Conservation (phyloP, 2,888 invertebrate genomes). For the Lamellibrachia columna region DNA sequence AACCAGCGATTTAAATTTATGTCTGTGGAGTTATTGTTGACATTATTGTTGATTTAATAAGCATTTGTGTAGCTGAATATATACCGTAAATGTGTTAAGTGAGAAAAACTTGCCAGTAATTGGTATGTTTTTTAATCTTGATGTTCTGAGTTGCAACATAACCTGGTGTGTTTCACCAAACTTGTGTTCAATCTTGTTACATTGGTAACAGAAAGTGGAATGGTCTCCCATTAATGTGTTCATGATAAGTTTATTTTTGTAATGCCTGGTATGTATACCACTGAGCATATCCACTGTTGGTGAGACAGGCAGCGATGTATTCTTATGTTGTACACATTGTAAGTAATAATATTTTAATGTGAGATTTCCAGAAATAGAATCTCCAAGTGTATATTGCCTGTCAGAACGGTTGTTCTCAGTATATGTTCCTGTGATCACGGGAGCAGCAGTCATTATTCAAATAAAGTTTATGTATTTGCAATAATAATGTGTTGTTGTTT, state of each 20-base stretch:
- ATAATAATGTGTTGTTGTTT: too few relatives aligned
- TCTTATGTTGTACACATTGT: too few relatives aligned
- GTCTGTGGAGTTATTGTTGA: neutral
- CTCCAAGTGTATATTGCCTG: too few relatives aligned
- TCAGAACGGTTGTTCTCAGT: too few relatives aligned
- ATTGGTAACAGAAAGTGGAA: neutral
- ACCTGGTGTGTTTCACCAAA: neutral
- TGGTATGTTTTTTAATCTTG: neutral
- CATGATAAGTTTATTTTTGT: neutral
- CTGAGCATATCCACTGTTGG: neutral
- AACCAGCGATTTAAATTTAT: neutral
- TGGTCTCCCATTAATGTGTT: neutral
- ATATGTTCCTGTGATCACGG: too few relatives aligned
- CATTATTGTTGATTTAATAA: neutral
- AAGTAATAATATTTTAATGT: too few relatives aligned
- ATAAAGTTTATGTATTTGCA: too few relatives aligned
- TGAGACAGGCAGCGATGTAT: neutral
- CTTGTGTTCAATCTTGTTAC: neutral
- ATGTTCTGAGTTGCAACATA: neutral
- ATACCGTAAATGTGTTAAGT: neutral
- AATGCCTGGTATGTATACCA: neutral
- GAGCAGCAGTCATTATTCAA: too few relatives aligned
- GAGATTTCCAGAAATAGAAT: too few relatives aligned
- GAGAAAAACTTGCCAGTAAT: neutral
- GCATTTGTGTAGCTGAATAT: neutral